Evolutionary conservation across 2,797 vertebrate species (phyloP).

Genomic region (Hypotaenidia philippensis): DNA sequence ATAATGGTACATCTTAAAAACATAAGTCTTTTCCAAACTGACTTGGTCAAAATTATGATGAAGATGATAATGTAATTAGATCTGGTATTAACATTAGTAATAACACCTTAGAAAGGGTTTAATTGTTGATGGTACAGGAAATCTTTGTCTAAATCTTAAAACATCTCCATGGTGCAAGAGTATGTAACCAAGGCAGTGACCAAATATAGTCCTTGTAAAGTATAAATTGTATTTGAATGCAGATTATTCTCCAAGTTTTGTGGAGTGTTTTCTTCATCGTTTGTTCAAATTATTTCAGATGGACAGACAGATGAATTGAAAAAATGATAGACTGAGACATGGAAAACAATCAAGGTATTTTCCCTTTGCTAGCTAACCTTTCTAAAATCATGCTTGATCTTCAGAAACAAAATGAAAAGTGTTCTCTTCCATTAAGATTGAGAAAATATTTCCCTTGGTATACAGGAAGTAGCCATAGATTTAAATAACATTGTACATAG

Average conservation of each 20-base stretch:
- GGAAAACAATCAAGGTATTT: slow-evolving; percentile 38
- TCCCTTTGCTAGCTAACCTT: slow-evolving; percentile 15
- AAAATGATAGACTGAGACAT: neutral
- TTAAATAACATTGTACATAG: slow-evolving; percentile 8
- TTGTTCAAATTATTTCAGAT: slow-evolving; percentile 3
- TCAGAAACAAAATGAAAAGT: slow-evolving; percentile 46
- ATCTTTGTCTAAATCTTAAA: slow-evolving; percentile 3
- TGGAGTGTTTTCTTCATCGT: neutral
- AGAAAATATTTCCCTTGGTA: slow-evolving; percentile 38
- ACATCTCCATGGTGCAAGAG: neutral
- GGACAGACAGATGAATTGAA: slow-evolving; percentile 31
- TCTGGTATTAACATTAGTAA: neutral
- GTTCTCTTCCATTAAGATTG: slow-evolving; percentile 16
- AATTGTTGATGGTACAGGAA: neutral
- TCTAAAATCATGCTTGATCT: slow-evolving; percentile 34
- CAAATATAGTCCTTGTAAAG: neutral
- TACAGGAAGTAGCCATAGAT: neutral
- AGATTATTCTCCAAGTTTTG: neutral
- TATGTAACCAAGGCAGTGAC: neutral
- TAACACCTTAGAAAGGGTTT: slow-evolving; percentile 2
- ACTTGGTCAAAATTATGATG: neutral
- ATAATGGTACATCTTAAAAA: neutral
- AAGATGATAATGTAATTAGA: neutral
- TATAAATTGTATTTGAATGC: slow-evolving; percentile 33
- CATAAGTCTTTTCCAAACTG: neutral